Conservation (phyloP, 37 sponge, comb jelly and placozoan species). For the Crambe crambe region DNA sequence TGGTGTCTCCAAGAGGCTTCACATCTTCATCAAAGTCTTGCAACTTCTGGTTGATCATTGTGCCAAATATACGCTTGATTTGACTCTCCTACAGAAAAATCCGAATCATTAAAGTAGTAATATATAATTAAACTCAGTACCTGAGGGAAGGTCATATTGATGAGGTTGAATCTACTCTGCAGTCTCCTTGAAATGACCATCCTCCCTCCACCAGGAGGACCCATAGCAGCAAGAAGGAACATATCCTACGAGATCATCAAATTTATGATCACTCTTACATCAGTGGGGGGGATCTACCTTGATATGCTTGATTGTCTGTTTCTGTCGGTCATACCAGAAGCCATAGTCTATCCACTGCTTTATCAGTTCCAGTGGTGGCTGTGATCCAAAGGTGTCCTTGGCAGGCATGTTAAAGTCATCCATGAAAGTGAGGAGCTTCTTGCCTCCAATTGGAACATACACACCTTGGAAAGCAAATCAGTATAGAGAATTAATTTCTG, state of each 20-base stretch:
- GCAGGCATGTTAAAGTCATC: slow-evolving; percentile 99
- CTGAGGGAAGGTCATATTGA: slow-evolving; percentile 99
- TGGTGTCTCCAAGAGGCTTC: slow-evolving; percentile 92
- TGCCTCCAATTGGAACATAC: slow-evolving; percentile 96
- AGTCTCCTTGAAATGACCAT: slow-evolving; percentile 91
- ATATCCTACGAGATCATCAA: slow-evolving; percentile 65
- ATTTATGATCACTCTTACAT: neutral
- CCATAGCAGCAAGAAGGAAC: slow-evolving; percentile 98
- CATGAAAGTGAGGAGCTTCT: slow-evolving; percentile 94
- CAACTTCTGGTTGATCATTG: slow-evolving; percentile 99
- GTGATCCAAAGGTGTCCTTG: slow-evolving; percentile 97
- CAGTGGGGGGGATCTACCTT: slow-evolving; percentile 29
- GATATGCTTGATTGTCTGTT: slow-evolving; percentile 88
- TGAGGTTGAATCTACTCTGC: slow-evolving; percentile 92
- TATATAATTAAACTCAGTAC: slow-evolving; percentile 9
- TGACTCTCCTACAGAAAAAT: slow-evolving; percentile 77
- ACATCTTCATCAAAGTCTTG: slow-evolving; percentile 99
- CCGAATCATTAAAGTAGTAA: neutral
- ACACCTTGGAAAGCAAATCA: slow-evolving; percentile 78
- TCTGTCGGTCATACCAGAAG: slow-evolving; percentile 96
- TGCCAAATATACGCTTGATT: slow-evolving; percentile 96
- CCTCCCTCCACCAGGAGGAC: slow-evolving; percentile 99
- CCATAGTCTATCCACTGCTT: slow-evolving; percentile 98
- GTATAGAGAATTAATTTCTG: neutral
- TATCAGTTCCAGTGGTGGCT: slow-evolving; percentile 98